Evolutionary conservation across 2,888 invertebrate species (phyloP).

Genomic region (Synanthedon andrenaeformis): DNA sequence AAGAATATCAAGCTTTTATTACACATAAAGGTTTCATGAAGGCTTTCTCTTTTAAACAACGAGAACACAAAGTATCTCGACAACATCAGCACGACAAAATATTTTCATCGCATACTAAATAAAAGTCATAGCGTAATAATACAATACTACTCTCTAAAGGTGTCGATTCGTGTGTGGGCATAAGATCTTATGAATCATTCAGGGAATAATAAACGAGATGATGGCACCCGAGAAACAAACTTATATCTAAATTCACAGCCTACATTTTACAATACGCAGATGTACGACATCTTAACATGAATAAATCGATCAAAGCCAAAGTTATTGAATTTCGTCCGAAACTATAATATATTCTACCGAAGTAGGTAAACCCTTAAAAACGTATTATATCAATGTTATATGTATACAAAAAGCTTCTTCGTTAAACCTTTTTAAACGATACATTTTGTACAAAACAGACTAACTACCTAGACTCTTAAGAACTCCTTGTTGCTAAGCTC

Average conservation of each 20-base stretch:
- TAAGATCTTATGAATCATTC: not conserved
- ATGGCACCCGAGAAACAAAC: not conserved
- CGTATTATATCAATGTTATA: no score
- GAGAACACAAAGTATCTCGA: not conserved
- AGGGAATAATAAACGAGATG: not conserved
- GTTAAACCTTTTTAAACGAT: no score
- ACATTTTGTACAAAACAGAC: no score
- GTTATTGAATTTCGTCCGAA: not conserved
- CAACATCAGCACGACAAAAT: constrained; percentile 12
- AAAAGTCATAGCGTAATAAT: constrained; percentile 13
- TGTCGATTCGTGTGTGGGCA: not conserved
- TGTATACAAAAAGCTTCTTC: no score
- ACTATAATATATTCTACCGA: no score
- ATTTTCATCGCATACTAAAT: constrained; percentile 24
- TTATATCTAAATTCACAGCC: not conserved
- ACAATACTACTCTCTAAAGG: constrained; percentile 5
- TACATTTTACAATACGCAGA: not conserved
- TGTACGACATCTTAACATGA: not conserved
- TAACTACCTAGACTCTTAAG: no score
- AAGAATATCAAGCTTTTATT: no score
- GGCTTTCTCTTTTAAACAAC: not conserved
- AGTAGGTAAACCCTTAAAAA: no score
- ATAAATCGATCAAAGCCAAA: not conserved
- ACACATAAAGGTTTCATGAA: no score
- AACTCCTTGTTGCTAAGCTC: no score